A percentile compares a stretch with the other conserved stretches of the same genome.
phyloP scores from a whole-genome alignment of 2,113 vertebrate genomes.

The Sinocyclocheilus rhinocerous region DNA sequence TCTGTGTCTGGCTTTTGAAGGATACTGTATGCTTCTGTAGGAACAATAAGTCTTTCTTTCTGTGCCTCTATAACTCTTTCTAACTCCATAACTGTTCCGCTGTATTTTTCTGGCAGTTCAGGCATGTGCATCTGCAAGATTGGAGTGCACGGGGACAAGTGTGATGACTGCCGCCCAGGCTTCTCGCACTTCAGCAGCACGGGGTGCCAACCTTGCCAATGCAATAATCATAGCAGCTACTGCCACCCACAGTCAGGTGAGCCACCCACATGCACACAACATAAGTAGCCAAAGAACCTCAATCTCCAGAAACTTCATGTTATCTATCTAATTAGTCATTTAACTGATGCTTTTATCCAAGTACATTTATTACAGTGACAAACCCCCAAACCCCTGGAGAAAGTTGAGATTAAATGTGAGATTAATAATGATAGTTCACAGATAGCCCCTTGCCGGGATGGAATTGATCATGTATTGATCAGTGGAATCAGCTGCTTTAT shows the following conservation, averaged over 20 bases:
- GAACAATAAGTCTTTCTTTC: conserved; percentile 1
- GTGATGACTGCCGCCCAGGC: conserved; percentile 60
- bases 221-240: conserved; percentile 63
- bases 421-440: neutral
- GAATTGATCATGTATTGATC: neutral
- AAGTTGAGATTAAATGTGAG: neutral
- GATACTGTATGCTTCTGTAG: neutral
- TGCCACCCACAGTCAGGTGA: conserved; percentile 64
- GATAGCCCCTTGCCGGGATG: neutral
- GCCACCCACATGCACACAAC: neutral
- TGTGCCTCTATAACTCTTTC: neutral
- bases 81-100: neutral
- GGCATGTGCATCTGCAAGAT: conserved; percentile 64
- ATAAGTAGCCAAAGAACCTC: neutral
- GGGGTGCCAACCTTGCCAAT: conserved; percentile 62
- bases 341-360: neutral
- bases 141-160: conserved; percentile 64
- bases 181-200: conserved; percentile 59
- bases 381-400: neutral
- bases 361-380: neutral
- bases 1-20: neutral
- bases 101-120: conserved; percentile 54
- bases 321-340: neutral
- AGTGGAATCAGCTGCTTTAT: neutral
- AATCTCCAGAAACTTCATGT: neutral